These are phyloP conservation scores for Ptychochromis oligacanthus DNA, from an alignment of 2,113 vertebrate genomes.

Conservation along the genomic window DNA sequence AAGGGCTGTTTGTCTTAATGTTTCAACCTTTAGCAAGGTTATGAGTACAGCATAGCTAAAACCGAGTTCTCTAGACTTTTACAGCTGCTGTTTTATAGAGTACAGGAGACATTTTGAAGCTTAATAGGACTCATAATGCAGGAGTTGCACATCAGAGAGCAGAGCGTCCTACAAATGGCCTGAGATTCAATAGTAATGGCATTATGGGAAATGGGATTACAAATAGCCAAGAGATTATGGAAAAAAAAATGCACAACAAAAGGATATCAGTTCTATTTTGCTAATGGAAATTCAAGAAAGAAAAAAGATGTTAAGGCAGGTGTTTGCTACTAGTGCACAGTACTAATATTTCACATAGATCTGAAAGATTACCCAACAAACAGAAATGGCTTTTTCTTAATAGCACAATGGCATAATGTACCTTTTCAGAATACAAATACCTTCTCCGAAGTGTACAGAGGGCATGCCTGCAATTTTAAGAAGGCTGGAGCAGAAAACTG, in stretches of 20 bases:
- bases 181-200: slow-evolving; percentile 60
- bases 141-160: slow-evolving; percentile 64
- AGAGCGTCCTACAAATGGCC: slow-evolving; percentile 56
- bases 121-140: slow-evolving; percentile 55
- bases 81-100: slow-evolving; percentile 57
- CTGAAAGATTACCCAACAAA: slow-evolving; percentile 60
- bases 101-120: slow-evolving; percentile 41
- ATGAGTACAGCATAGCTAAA: slow-evolving; percentile 26
- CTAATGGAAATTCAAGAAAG: slow-evolving; percentile 62
- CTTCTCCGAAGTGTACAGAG: slow-evolving; percentile 40
- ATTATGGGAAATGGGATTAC: slow-evolving; percentile 61
- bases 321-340: slow-evolving; percentile 49
- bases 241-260: slow-evolving; percentile 61
- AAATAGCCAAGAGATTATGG: slow-evolving; percentile 59
- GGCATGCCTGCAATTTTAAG: slow-evolving; percentile 64
- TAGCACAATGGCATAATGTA: slow-evolving; percentile 70
- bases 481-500: slow-evolving; percentile 46
- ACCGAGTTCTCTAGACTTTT: slow-evolving; percentile 45
- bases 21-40: slow-evolving; percentile 25
- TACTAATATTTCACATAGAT: slow-evolving; percentile 50
- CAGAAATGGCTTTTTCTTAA: slow-evolving; percentile 69
- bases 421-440: slow-evolving; percentile 64
- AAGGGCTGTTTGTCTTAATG: slow-evolving; percentile 9
- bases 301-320: slow-evolving; percentile 44
- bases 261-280: slow-evolving; percentile 56